These are phyloP conservation scores for Grus americana DNA, from an alignment of 2,113 vertebrate species.

Conservation along the genomic window DNA sequence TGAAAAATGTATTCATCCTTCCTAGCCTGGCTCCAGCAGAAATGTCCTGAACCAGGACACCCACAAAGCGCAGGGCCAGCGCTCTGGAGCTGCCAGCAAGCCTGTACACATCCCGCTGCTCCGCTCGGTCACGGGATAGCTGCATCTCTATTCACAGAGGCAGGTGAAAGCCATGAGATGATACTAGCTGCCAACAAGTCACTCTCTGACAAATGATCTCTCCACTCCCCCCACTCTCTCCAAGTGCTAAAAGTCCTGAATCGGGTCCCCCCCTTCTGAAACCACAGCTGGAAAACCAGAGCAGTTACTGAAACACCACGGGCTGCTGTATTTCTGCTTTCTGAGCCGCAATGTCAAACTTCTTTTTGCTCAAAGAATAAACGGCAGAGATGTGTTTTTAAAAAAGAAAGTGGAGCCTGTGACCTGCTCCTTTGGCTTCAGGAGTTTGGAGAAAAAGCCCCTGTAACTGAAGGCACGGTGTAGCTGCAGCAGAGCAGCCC, in stretches of 20 bases:
- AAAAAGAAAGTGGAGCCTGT: background rate
- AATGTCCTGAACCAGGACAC: background rate
- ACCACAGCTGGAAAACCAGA: background rate
- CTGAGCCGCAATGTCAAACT: background rate
- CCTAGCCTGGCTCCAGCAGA: background rate
- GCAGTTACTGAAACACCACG: fast-evolving
- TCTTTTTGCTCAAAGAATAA: background rate
- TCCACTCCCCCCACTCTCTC: background rate
- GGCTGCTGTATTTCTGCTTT: background rate
- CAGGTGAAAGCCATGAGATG: background rate
- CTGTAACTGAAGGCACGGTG: fast-evolving
- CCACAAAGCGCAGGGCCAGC: background rate
- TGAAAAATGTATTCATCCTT: background rate
- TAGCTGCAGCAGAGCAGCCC: background rate
- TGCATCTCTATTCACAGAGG: background rate
- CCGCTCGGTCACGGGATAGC: background rate
- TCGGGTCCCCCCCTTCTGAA: background rate
- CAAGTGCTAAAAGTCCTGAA: background rate
- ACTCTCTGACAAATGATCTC: background rate
- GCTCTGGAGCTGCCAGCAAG: background rate
- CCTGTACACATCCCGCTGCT: background rate
- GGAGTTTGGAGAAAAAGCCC: background rate
- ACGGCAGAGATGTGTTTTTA: background rate
- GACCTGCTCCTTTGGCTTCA: background rate
- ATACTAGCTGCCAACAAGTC: background rate